phyloP scores from a whole-genome alignment of 2,113 vertebrate genomes.

The Elgaria multicarinata region DNA sequence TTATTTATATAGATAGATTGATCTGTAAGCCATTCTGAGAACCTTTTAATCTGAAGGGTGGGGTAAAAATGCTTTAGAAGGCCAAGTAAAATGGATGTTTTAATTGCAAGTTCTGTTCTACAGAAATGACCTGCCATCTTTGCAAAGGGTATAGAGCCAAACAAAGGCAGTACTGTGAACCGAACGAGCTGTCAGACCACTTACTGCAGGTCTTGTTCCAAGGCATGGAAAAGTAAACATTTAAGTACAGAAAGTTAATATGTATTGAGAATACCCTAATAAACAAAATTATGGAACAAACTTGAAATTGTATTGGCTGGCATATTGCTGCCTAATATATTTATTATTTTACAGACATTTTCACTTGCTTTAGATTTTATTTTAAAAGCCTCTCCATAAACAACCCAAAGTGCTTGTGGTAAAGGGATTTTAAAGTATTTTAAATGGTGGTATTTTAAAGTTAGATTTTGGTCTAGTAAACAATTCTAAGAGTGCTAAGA shows the following conservation, averaged over 20 bases:
- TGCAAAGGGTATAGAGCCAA: background rate
- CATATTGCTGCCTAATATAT: background rate
- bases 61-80: background rate
- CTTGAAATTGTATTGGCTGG: background rate
- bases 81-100: background rate
- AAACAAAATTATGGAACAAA: background rate
- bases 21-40: background rate
- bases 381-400: background rate
- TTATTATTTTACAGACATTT: constrained; percentile 23
- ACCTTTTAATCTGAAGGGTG: background rate
- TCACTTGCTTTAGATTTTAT: background rate
- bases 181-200: background rate
- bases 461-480: background rate
- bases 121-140: background rate
- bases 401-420: background rate
- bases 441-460: background rate
- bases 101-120: background rate
- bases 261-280: background rate
- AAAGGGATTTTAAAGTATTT: background rate
- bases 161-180: background rate
- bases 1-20: too few species aligned
- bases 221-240: constrained; percentile 11
- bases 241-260: background rate
- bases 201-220: background rate
- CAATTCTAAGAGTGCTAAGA: background rate